These are phyloP conservation scores for Tetragonisca angustula DNA, from an alignment of 2,888 invertebrate genomes.

Conservation along the genomic window DNA sequence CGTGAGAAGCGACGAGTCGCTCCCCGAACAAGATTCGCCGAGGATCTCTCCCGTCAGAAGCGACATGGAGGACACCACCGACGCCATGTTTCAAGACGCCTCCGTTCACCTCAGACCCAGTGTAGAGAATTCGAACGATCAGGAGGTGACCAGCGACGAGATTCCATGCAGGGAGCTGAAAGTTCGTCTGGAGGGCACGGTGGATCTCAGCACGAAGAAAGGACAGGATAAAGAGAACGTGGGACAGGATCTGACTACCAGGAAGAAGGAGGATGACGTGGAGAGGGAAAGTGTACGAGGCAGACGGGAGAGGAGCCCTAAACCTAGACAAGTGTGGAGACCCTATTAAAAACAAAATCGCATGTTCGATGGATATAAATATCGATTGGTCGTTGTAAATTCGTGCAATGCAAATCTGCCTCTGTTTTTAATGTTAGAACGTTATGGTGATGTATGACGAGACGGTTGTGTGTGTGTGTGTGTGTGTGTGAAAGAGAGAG, in stretches of 20 bases:
- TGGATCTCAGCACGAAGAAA: constrained; percentile 81
- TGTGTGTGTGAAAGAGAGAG: not conserved
- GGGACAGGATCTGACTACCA: constrained; percentile 80
- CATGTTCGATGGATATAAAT: not conserved
- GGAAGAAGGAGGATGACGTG: constrained; percentile 77
- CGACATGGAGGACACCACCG: constrained; percentile 75
- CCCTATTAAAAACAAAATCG: constrained; percentile 74
- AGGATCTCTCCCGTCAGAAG: constrained; percentile 74
- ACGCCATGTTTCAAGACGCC: constrained; percentile 69
- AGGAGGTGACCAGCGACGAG: constrained; percentile 70
- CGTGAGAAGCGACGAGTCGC: constrained; percentile 79
- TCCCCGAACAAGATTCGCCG: constrained; percentile 78
- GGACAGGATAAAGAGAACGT: constrained; percentile 82
- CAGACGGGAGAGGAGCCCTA: constrained; percentile 80
- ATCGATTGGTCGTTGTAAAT: constrained; percentile 22
- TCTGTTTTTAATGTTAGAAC: constrained; percentile 9
- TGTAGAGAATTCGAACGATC: constrained; percentile 79
- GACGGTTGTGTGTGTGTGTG: not conserved
- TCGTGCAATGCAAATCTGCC: not conserved
- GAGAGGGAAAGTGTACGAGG: constrained; percentile 76
- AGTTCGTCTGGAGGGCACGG: constrained; percentile 80
- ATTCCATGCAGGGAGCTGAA: constrained; percentile 74
- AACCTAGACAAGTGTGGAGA: constrained; percentile 83
- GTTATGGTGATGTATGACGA: not conserved
- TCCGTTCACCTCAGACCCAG: constrained; percentile 77